A percentile compares a stretch with the other conserved stretches of the same genome.
phyloP scores from a whole-genome alignment of 2,797 vertebrate genomes.

The Carduelis carduelis region DNA sequence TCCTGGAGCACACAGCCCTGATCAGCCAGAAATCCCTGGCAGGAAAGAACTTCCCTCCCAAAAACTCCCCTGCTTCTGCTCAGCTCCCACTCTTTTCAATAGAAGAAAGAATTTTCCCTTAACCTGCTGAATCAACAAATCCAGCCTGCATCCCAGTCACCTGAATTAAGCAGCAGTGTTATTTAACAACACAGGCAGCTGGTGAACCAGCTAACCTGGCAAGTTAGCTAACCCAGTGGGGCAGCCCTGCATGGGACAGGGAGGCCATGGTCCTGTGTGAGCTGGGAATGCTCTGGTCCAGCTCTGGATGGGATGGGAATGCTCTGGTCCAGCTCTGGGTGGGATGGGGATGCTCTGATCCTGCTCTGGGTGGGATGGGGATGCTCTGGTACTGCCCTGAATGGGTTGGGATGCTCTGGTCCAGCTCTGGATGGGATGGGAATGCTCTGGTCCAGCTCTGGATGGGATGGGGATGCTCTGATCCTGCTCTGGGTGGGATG shows the following conservation, averaged over 20 bases:
- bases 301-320: accelerated
- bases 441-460: neutral
- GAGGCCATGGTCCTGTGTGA: neutral
- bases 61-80: neutral
- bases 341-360: accelerated
- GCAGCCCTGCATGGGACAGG: accelerated
- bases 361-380: no score
- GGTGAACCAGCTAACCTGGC: neutral
- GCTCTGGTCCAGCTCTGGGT: neutral
- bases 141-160: neutral
- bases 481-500: accelerated
- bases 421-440: accelerated
- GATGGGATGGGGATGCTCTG: no score
- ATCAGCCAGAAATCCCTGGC: neutral
- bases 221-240: neutral
- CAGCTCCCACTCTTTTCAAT: neutral
- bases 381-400: no score
- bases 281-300: neutral
- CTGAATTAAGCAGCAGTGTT: neutral
- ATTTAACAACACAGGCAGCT: accelerated
- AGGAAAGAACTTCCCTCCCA: neutral
- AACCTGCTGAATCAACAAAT: conserved; percentile 10
- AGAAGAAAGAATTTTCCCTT: neutral
- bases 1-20: neutral
- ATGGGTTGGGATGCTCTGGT: neutral